phyloP scores from a whole-genome alignment of 2,797 vertebrate species.

The Parambassis ranga region DNA sequence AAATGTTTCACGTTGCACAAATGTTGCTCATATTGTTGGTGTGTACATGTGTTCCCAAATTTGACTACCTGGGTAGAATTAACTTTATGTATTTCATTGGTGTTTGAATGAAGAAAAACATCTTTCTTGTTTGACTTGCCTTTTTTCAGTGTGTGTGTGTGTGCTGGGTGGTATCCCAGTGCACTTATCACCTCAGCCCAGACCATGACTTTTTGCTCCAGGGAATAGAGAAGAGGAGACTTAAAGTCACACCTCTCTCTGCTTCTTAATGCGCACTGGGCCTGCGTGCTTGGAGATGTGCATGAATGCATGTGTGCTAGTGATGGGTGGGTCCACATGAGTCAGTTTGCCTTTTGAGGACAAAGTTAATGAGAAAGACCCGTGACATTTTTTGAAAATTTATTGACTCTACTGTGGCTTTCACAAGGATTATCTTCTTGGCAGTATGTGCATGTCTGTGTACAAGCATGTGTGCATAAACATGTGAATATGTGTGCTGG shows the following conservation, averaged over 20 bases:
- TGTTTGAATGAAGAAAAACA: constrained; percentile 17
- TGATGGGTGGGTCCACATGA: not conserved
- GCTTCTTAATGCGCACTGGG: constrained; percentile 20
- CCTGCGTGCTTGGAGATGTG: constrained; percentile 3
- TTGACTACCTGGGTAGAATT: constrained; percentile 15
- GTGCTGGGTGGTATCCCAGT: constrained; percentile 44
- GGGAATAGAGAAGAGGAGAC: constrained; percentile 54
- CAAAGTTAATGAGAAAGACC: constrained; percentile 46
- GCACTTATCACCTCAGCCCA: constrained; percentile 77
- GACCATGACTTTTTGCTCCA: constrained; percentile 61
- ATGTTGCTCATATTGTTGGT: constrained; percentile 1
- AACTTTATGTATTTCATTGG: constrained; percentile 1
- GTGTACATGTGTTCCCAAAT: not conserved
- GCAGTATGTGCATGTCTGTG: not conserved
- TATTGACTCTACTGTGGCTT: constrained; percentile 22
- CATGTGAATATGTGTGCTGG: not conserved
- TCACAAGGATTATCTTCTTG: not conserved
- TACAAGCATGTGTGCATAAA: not conserved
- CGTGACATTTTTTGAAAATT: constrained; percentile 26
- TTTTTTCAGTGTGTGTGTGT: not conserved
- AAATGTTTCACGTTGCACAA: constrained; percentile 6
- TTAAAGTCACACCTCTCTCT: constrained; percentile 49
- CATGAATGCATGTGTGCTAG: constrained; percentile 17
- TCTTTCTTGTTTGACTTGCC: constrained; percentile 11
- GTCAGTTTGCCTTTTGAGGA: constrained; percentile 34